Conservation (phyloP, 2,888 invertebrate genomes). For the Aproaerema taeniolella region DNA sequence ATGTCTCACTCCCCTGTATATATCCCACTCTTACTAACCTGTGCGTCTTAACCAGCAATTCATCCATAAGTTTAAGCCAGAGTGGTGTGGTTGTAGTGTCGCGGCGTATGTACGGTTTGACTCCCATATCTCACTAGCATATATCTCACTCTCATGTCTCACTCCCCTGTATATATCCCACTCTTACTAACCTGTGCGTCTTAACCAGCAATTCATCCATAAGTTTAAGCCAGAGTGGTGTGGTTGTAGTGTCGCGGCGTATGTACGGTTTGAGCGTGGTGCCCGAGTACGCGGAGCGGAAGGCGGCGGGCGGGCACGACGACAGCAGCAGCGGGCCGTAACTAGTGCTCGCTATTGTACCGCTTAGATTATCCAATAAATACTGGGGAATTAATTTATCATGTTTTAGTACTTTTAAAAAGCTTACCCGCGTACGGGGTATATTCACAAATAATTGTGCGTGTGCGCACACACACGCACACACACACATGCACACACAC, state of each 20-base stretch:
- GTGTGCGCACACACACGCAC: not conserved
- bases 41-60: conserved; percentile 77
- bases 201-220: conserved; percentile 79
- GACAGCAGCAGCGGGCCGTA: conserved; percentile 74
- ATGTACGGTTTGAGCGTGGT: conserved; percentile 90
- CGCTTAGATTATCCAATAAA: conserved; percentile 55
- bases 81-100: conserved; percentile 79
- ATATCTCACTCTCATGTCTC: too few relatives aligned
- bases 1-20: too few relatives aligned
- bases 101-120: too few relatives aligned
- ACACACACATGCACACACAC: not conserved
- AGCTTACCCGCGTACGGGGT: too few relatives aligned
- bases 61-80: conserved; percentile 84
- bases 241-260: conserved; percentile 80
- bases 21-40: too few relatives aligned
- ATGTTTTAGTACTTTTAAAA: too few relatives aligned
- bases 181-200: conserved; percentile 67
- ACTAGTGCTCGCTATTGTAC: conserved; percentile 46
- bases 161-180: too few relatives aligned
- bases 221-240: conserved; percentile 84
- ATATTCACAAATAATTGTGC: too few relatives aligned
- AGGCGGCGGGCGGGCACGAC: conserved; percentile 65
- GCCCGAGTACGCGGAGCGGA: conserved; percentile 84
- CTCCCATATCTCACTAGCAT: too few relatives aligned
- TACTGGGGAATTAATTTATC: conserved; percentile 51